These are phyloP conservation scores for Heterocephalus glaber DNA, from an alignment of 2,113 vertebrate genomes.

Conservation along the genomic window DNA sequence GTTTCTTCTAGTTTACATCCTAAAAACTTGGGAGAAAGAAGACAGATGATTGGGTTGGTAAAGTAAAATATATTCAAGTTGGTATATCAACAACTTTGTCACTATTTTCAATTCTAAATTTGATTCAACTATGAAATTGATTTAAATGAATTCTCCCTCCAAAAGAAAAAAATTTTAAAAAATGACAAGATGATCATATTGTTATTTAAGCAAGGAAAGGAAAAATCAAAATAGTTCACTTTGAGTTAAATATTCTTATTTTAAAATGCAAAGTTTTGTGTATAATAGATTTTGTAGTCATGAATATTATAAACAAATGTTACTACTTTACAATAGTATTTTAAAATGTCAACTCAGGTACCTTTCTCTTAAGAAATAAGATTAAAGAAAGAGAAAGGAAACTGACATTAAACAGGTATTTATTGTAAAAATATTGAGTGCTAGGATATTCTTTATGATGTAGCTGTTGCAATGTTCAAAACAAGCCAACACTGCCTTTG, in stretches of 20 bases:
- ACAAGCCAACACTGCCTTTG: neutral
- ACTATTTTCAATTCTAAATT: slow-evolving; percentile 10
- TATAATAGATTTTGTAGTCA: neutral
- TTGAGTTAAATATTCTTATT: neutral
- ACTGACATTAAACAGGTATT: neutral
- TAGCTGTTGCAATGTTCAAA: neutral
- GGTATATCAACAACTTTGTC: neutral
- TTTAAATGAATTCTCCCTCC: neutral
- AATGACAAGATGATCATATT: neutral
- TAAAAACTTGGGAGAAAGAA: neutral
- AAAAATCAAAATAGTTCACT: neutral
- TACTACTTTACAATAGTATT: neutral
- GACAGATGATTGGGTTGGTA: neutral
- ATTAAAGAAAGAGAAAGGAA: neutral
- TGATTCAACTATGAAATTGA: slow-evolving; percentile 53
- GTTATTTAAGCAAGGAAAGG: slow-evolving; percentile 17
- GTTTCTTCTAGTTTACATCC: neutral
- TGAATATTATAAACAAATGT: neutral
- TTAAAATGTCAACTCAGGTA: neutral
- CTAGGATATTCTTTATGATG: neutral
- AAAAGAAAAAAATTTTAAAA: neutral
- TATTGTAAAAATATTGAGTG: neutral
- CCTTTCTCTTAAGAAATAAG: neutral
- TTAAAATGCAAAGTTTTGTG: slow-evolving; percentile 38
- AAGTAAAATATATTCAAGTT: neutral